phyloP scores from a whole-genome alignment of 2,797 vertebrate genomes.

The Parauchenoglanis ngamensis region DNA sequence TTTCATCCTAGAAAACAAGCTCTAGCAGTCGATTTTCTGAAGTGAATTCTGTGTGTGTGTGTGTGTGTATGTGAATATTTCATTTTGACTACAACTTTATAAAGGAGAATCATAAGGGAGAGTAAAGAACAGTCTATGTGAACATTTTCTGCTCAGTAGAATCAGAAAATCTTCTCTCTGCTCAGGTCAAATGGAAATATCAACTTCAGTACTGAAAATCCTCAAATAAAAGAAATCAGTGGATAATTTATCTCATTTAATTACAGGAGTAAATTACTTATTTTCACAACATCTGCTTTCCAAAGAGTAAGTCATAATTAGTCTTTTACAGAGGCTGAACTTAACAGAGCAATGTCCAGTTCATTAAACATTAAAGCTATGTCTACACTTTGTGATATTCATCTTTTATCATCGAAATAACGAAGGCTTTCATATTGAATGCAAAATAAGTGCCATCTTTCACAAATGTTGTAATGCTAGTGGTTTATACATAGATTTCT shows the following conservation, averaged over 20 bases:
- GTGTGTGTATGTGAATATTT: neutral
- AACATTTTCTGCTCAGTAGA: neutral
- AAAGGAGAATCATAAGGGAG: neutral
- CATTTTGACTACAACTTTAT: neutral
- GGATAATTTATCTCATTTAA: neutral
- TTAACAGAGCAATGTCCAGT: conserved; percentile 5
- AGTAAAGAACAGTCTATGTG: neutral
- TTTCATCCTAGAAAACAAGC: neutral
- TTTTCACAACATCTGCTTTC: neutral
- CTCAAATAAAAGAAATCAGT: neutral
- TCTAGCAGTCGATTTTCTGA: neutral
- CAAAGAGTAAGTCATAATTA: neutral
- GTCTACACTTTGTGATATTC: neutral
- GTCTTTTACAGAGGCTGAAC: neutral
- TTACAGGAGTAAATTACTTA: neutral
- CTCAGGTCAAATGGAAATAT: neutral
- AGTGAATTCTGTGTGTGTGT: neutral
- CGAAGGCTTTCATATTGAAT: neutral
- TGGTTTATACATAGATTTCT: neutral
- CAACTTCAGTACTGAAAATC: neutral
- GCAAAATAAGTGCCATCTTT: neutral
- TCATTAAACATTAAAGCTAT: neutral
- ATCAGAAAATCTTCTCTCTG: neutral
- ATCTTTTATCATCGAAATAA: neutral
- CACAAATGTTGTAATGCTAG: no score